Conservation (phyloP, 2,888 invertebrate species). For the Vanessa cardui region DNA sequence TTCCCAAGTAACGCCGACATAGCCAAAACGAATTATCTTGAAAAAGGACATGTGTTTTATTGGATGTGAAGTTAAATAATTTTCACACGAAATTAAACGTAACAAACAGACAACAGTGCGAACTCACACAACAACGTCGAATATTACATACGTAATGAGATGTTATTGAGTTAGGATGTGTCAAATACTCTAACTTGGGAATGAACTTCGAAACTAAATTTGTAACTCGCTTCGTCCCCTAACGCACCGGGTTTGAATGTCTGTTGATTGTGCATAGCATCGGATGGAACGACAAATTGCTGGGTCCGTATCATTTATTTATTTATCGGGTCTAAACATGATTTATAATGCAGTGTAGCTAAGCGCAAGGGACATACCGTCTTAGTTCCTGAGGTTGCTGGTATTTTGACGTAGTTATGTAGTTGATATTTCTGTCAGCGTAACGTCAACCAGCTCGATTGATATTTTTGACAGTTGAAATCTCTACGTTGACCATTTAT, state of each 20-base stretch:
- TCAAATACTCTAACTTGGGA: conserved; percentile 59
- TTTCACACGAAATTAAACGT: conserved; percentile 4
- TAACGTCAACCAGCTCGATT: too few species aligned
- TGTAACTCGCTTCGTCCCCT: conserved; percentile 58
- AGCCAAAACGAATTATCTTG: too few species aligned
- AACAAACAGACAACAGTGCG: conserved; percentile 7
- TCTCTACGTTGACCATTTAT: too few species aligned
- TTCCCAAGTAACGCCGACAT: too few species aligned
- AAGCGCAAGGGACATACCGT: too few species aligned
- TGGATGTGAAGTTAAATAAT: neutral
- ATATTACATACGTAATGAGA: conserved; percentile 29
- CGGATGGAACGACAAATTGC: neutral
- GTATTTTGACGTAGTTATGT: too few species aligned
- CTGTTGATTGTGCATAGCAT: conserved; percentile 62
- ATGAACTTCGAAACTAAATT: conserved; percentile 63
- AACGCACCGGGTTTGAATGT: conserved; percentile 64
- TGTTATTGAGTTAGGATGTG: conserved; percentile 62
- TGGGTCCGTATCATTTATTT: neutral
- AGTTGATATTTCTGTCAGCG: too few species aligned
- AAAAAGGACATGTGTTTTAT: too few species aligned
- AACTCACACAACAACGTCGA: conserved; percentile 8
- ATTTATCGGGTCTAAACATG: too few species aligned
- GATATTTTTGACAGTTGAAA: too few species aligned
- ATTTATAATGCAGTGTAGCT: too few species aligned
- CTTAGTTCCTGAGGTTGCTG: too few species aligned